phyloP scores from a whole-genome alignment of 2,888 invertebrate genomes.

The Tolmerus cingulatus region DNA sequence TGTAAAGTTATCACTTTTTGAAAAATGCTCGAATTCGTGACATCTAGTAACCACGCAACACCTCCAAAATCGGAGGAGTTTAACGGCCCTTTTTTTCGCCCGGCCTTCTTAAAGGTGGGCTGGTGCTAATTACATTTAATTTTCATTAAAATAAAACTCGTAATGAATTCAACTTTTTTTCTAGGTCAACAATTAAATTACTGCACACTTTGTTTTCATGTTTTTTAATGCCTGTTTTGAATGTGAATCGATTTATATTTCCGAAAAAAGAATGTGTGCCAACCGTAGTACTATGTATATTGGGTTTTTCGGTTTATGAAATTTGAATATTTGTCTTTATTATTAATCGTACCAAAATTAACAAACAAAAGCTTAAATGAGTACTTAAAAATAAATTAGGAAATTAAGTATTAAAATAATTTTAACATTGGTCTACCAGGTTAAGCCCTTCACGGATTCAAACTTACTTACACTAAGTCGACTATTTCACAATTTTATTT shows the following conservation, averaged over 20 bases:
- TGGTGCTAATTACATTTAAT: background rate
- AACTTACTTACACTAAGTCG: too few relatives aligned
- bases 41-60: background rate
- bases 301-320: background rate
- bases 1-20: background rate
- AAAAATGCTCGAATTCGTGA: background rate
- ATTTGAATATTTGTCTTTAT: background rate
- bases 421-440: too few relatives aligned
- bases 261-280: background rate
- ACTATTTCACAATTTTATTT: too few relatives aligned
- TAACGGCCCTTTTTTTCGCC: background rate
- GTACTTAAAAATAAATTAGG: background rate
- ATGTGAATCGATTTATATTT: background rate
- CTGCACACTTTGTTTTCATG: background rate
- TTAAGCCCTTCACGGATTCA: too few relatives aligned
- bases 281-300: background rate
- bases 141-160: background rate
- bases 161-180: background rate
- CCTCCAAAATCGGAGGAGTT: background rate
- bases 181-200: background rate
- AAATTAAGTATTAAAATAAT: background rate
- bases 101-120: background rate
- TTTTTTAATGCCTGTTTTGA: background rate
- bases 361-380: background rate
- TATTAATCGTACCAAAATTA: background rate